phyloP scores from a whole-genome alignment of 2,888 invertebrate species.

The Caenorhabditis sp. region DNA sequence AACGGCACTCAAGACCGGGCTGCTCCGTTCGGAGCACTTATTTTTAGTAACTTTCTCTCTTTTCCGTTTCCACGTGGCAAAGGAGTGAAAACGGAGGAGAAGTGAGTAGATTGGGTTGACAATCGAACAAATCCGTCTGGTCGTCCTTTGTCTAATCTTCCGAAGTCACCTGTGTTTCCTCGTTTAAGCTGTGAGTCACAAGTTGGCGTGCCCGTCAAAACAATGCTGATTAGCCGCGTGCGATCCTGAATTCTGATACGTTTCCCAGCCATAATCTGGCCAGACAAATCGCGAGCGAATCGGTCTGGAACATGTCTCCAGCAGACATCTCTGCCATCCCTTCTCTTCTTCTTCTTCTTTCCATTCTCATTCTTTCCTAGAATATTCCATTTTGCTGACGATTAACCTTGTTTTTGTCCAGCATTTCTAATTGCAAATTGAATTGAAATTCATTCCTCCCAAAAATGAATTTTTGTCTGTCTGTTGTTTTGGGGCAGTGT shows the following conservation, averaged over 20 bases:
- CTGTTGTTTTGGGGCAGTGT: background rate
- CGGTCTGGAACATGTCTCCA: too few species aligned
- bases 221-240: background rate
- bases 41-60: conserved; percentile 29
- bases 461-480: conserved; percentile 7
- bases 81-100: too few species aligned
- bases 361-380: too few species aligned
- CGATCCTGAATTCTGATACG: background rate
- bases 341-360: too few species aligned
- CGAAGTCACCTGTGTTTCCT: background rate
- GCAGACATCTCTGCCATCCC: too few species aligned
- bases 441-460: background rate
- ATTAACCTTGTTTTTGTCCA: too few species aligned
- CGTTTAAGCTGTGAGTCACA: background rate
- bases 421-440: background rate
- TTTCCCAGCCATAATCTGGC: background rate
- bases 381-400: too few species aligned
- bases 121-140: conserved; percentile 4
- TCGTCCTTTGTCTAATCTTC: background rate
- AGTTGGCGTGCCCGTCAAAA: too few species aligned
- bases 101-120: background rate
- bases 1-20: conserved; percentile 15
- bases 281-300: too few species aligned
- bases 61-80: too few species aligned
- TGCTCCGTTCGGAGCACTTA: conserved; percentile 13